Percentiles rank a stretch among this genome's conserved stretches.
phyloP scores from a whole-genome alignment of 2,888 invertebrate species.

The Cephonodes hylas region DNA sequence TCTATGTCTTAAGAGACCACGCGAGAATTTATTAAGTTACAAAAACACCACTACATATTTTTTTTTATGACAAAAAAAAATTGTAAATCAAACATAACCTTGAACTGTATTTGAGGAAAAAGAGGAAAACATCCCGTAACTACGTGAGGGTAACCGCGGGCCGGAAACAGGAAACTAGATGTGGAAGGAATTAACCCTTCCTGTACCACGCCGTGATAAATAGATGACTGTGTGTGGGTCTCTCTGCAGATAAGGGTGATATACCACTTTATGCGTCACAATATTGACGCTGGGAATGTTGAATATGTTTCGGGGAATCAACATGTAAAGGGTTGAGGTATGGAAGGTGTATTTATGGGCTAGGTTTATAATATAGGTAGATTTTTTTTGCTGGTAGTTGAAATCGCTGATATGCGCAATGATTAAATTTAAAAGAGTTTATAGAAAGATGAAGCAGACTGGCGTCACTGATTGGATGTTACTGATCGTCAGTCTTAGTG shows the following conservation, averaged over 20 bases:
- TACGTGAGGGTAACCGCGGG: constrained; percentile 3
- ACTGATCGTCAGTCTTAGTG: too few species aligned
- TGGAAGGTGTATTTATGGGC: not conserved
- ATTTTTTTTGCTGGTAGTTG: too few species aligned
- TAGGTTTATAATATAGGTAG: not conserved
- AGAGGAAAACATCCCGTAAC: constrained; percentile 3
- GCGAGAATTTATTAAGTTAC: too few species aligned
- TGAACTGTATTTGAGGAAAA: constrained; percentile 7
- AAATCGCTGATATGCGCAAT: too few species aligned
- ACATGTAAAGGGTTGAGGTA: not conserved
- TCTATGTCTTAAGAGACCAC: too few species aligned
- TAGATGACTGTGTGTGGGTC: not conserved
- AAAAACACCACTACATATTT: not conserved
- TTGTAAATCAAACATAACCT: not conserved
- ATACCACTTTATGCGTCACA: not conserved
- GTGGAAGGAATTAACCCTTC: constrained; percentile 16
- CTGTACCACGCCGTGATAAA: constrained; percentile 10
- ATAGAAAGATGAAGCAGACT: too few species aligned
- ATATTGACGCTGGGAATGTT: not conserved
- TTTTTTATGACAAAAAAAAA: not conserved
- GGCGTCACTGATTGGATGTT: too few species aligned
- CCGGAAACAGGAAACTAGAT: constrained; percentile 16
- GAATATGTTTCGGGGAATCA: not conserved
- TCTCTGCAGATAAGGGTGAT: not conserved
- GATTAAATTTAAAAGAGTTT: too few species aligned